A percentile compares a stretch with the other conserved stretches of the same genome.
Conservation (phyloP, 2,113 vertebrate species). For the Gopherus flavomarginatus region DNA sequence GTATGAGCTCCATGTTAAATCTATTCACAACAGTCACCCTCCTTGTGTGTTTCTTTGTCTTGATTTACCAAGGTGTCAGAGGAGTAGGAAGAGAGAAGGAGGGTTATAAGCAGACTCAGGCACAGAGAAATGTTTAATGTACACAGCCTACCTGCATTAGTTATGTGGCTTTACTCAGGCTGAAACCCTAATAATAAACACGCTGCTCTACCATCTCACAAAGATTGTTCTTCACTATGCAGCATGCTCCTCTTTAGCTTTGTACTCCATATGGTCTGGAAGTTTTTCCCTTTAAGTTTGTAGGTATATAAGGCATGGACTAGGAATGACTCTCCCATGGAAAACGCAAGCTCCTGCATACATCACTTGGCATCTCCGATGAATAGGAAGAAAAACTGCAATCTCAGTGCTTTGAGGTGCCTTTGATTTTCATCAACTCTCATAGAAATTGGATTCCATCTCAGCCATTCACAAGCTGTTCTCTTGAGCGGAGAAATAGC, state of each 20-base stretch:
- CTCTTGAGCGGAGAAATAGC: background rate
- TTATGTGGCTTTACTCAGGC: background rate
- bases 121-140: background rate
- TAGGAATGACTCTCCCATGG: background rate
- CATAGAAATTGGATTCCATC: too few species aligned
- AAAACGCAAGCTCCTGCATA: fast-evolving
- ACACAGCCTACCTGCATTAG: background rate
- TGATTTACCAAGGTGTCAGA: background rate
- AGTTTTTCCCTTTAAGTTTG: background rate
- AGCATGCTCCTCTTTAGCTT: background rate
- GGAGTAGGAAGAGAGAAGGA: background rate
- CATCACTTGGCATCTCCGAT: background rate
- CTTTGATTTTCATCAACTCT: too few species aligned
- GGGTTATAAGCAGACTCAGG: background rate
- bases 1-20: background rate
- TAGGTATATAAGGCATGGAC: fast-evolving
- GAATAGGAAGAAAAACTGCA: background rate
- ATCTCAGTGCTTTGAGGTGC: too few species aligned
- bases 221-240: background rate
- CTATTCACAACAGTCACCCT: fast-evolving
- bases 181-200: background rate
- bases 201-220: fast-evolving
- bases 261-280: fast-evolving
- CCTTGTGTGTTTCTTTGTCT: background rate
- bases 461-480: background rate